A percentile compares a stretch with the other conserved stretches of the same genome.
Conservation (phyloP, 2,113 vertebrate genomes). For the Platycercus adscitus region DNA sequence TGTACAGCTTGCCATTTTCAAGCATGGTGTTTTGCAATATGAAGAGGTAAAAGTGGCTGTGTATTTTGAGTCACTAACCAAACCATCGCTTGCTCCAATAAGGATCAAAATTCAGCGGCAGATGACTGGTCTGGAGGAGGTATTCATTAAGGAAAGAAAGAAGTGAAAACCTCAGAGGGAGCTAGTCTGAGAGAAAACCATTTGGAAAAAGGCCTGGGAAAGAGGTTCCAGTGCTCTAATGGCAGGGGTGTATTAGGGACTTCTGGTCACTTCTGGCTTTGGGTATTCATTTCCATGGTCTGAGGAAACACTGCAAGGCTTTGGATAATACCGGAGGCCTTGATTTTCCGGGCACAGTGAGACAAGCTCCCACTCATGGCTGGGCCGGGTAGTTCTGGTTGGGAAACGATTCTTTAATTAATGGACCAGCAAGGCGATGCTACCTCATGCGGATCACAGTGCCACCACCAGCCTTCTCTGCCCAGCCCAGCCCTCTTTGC, state of each 20-base stretch:
- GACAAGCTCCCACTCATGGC: fast-evolving
- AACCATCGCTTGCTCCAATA: neutral
- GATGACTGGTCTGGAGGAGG: neutral
- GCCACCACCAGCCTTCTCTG: neutral
- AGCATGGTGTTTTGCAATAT: neutral
- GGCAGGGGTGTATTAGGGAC: fast-evolving
- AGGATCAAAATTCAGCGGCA: neutral
- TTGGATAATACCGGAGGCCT: neutral
- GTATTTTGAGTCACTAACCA: slow-evolving; percentile 14
- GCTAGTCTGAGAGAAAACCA: neutral
- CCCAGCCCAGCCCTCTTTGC: neutral
- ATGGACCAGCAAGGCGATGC: neutral
- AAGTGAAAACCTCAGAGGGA: neutral
- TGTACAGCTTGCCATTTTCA: neutral
- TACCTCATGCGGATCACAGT: neutral
- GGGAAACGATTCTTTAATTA: neutral
- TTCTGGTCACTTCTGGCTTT: fast-evolving
- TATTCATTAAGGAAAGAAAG: neutral
- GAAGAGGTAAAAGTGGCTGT: neutral
- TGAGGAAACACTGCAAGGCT: neutral
- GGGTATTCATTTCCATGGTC: neutral
- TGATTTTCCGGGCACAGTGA: neutral
- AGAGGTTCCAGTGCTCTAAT: neutral
- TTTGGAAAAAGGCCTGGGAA: neutral
- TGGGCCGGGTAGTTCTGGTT: neutral